Evolutionary conservation across 2,797 vertebrate species (phyloP).

Genomic region (Lagodon rhomboides): DNA sequence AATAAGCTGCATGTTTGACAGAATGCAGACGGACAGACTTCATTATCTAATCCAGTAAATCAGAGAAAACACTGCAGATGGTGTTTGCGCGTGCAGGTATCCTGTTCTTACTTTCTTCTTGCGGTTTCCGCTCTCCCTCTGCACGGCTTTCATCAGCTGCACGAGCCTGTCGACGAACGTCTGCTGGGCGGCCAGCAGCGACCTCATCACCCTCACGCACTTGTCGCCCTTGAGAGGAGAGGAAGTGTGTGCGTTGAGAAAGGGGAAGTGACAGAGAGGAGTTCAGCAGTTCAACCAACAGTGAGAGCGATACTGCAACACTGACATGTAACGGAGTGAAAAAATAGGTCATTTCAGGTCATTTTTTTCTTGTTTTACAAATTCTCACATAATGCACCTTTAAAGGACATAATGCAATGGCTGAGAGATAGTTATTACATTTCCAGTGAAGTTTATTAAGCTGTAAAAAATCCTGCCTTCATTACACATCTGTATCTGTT

Average conservation of each 20-base stretch:
- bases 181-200: conserved; percentile 95
- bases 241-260: conserved; percentile 13
- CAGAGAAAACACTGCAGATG: neutral
- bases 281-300: neutral
- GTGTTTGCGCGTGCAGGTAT: neutral
- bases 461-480: no score
- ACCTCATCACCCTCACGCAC: conserved; percentile 96
- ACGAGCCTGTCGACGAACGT: conserved; percentile 97
- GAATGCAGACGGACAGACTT: neutral
- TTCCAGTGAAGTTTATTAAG: no score
- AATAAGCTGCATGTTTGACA: neutral
- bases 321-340: neutral
- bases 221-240: conserved; percentile 91
- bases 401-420: no score
- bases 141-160: conserved; percentile 98
- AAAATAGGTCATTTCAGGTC: no score
- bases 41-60: neutral
- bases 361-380: no score
- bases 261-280: no score
- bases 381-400: no score
- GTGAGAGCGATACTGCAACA: neutral
- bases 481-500: no score
- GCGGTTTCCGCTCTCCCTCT: conserved; percentile 97
- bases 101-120: conserved; percentile 93
- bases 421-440: no score